Evolutionary conservation across 1,140 invertebrate genomes (phyloP).

Genomic region (Drosophila sechellia): DNA sequence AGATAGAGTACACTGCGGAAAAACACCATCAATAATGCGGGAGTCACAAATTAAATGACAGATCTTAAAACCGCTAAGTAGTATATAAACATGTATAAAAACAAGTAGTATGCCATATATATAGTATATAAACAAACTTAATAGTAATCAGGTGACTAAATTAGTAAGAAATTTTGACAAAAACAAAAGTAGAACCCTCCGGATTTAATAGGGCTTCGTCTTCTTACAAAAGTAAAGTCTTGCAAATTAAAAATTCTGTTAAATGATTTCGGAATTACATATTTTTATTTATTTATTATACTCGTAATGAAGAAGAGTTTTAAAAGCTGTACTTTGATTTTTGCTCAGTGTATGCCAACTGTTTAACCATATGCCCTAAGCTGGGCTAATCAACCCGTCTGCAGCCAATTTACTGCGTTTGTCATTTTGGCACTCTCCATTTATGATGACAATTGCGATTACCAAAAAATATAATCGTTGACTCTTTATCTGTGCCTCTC

Average conservation of each 20-base stretch:
- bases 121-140: too few species aligned
- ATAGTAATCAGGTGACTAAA: too few species aligned
- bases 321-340: background rate
- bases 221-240: too few species aligned
- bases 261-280: background rate
- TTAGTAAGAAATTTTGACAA: too few species aligned
- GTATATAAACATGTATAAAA: too few species aligned
- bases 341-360: constrained; percentile 24
- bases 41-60: background rate
- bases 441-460: constrained; percentile 65
- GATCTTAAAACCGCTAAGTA: too few species aligned
- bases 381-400: constrained; percentile 67
- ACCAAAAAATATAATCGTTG: constrained; percentile 47
- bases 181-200: too few species aligned
- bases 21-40: background rate
- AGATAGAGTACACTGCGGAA: background rate
- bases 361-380: constrained; percentile 45
- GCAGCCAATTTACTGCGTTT: constrained; percentile 65
- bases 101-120: too few species aligned
- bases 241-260: background rate
- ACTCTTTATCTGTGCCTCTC: constrained; percentile 66
- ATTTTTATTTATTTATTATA: background rate
- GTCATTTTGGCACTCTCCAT: constrained; percentile 59
- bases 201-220: too few species aligned
- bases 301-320: constrained; percentile 4